Conservation (phyloP, 2,113 vertebrate species). For the Arothron firmamentum region DNA sequence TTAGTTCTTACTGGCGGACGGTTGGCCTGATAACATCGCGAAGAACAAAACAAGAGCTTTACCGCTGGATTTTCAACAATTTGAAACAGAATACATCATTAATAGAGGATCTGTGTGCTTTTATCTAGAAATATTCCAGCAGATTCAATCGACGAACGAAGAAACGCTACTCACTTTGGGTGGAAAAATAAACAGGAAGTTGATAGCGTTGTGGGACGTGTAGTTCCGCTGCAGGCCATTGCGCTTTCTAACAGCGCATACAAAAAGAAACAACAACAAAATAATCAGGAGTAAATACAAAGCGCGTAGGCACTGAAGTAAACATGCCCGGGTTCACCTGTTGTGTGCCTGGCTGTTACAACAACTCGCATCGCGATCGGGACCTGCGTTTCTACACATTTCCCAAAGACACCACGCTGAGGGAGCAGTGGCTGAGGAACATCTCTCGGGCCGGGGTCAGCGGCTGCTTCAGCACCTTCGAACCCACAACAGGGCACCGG, state of each 20-base stretch:
- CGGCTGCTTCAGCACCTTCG: slow-evolving; percentile 96
- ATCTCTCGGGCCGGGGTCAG: slow-evolving; percentile 94
- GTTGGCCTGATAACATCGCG: slow-evolving; percentile 21
- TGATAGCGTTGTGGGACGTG: slow-evolving; percentile 87
- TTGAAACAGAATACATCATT: background rate
- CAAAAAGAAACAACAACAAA: slow-evolving; percentile 73
- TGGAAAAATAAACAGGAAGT: slow-evolving; percentile 76
- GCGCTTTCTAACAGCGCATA: slow-evolving; percentile 65
- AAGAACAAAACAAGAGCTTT: slow-evolving; percentile 43
- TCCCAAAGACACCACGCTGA: slow-evolving; percentile 88
- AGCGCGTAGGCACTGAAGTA: background rate
- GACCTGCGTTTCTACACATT: slow-evolving; percentile 97
- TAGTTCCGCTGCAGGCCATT: slow-evolving; percentile 81
- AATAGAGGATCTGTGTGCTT: background rate
- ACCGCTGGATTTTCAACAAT: slow-evolving; percentile 11
- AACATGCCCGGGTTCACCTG: slow-evolving; percentile 78
- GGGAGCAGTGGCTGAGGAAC: slow-evolving; percentile 94
- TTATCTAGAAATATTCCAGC: background rate
- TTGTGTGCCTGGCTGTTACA: slow-evolving; percentile 87
- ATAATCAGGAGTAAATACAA: slow-evolving; percentile 33
- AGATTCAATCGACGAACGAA: slow-evolving; percentile 3
- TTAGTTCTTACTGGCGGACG: slow-evolving; percentile 51
- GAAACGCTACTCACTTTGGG: slow-evolving; percentile 22
- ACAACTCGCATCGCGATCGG: slow-evolving; percentile 94
- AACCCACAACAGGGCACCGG: slow-evolving; percentile 93